A percentile compares a stretch with the other conserved stretches of the same genome.
Conservation (phyloP, 2,888 invertebrate species). For the Machimus rusticus region DNA sequence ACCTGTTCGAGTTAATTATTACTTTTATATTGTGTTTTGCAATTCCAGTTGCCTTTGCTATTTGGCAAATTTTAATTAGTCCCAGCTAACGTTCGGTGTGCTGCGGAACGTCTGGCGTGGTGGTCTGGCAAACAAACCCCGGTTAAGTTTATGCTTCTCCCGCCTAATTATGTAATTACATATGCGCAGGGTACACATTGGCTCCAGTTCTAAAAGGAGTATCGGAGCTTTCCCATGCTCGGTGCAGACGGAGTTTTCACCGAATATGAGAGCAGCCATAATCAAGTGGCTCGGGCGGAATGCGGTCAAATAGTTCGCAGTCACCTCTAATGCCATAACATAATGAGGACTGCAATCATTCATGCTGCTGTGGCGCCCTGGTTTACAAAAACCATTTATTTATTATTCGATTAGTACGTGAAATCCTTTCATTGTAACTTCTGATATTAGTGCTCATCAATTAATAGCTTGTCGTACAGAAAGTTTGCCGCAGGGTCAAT, state of each 20-base stretch:
- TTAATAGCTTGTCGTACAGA: too few relatives aligned
- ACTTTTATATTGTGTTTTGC: neutral
- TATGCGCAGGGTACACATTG: neutral
- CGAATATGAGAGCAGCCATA: neutral
- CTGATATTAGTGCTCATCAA: too few relatives aligned
- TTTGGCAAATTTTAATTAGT: slow-evolving; percentile 1
- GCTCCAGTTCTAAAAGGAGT: neutral
- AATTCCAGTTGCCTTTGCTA: neutral
- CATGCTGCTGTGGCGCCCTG: neutral
- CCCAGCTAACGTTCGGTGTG: neutral
- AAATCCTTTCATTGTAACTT: neutral
- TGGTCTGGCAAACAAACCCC: neutral
- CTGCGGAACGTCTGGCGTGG: neutral
- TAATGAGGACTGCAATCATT: neutral
- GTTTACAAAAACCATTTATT: neutral
- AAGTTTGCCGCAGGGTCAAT: too few relatives aligned
- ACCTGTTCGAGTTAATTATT: slow-evolving; percentile 3
- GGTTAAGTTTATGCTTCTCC: neutral
- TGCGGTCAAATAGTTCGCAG: neutral
- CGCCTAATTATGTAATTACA: neutral
- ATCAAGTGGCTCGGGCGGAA: neutral
- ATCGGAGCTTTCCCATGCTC: neutral
- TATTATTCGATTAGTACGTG: neutral
- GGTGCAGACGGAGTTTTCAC: neutral
- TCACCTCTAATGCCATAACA: neutral